A percentile compares a stretch with the other conserved stretches of the same genome.
These are phyloP conservation scores for Anticlea derivata DNA, from an alignment of 2,888 invertebrate genomes.

Conservation along the genomic window DNA sequence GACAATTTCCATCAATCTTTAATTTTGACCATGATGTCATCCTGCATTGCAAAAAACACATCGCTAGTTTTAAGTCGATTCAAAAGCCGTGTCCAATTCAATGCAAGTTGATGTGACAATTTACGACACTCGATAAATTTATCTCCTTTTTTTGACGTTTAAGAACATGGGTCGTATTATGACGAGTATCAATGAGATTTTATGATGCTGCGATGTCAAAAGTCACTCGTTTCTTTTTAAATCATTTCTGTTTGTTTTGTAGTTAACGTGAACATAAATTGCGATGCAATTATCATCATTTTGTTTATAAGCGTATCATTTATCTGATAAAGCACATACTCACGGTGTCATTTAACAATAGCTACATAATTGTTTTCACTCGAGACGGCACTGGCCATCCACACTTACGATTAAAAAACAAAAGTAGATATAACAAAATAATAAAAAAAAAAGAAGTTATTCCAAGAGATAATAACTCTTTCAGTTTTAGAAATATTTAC, in stretches of 20 bases:
- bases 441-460: too few relatives aligned
- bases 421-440: too few relatives aligned
- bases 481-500: too few relatives aligned
- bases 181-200: slow-evolving; percentile 12
- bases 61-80: not conserved
- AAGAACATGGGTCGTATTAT: slow-evolving; percentile 2
- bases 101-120: slow-evolving; percentile 19
- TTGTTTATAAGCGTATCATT: too few relatives aligned
- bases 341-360: too few relatives aligned
- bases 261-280: not conserved
- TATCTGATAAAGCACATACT: too few relatives aligned
- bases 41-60: not conserved
- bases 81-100: slow-evolving; percentile 17
- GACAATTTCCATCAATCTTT: too few relatives aligned
- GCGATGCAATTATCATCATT: not conserved
- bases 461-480: too few relatives aligned
- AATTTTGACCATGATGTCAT: too few relatives aligned
- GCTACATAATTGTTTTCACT: too few relatives aligned
- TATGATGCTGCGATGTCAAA: slow-evolving; percentile 2
- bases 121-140: slow-evolving; percentile 12
- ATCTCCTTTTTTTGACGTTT: slow-evolving; percentile 1
- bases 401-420: too few relatives aligned
- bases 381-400: too few relatives aligned
- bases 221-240: slow-evolving; percentile 15
- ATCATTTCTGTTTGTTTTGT: slow-evolving; percentile 4